A percentile compares a stretch with the other conserved stretches of the same genome.
These are phyloP conservation scores for Tachystola acroxantha DNA, from an alignment of 2,888 invertebrate species.

Conservation along the genomic window DNA sequence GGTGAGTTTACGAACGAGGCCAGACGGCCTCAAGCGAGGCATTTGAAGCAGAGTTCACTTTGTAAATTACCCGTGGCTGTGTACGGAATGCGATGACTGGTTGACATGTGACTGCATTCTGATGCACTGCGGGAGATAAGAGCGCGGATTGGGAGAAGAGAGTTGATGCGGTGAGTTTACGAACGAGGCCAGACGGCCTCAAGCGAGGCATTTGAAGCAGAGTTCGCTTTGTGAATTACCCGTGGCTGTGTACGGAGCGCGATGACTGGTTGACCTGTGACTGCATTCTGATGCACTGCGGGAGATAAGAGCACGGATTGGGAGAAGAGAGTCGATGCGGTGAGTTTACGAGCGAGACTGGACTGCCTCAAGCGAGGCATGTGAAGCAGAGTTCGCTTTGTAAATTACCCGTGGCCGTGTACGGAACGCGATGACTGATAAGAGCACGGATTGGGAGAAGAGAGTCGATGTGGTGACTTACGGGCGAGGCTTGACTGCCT, in stretches of 20 bases:
- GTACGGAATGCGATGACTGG: slow-evolving; percentile 90
- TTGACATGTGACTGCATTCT: slow-evolving; percentile 87
- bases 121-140: slow-evolving; percentile 85
- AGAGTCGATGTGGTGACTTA: slow-evolving; percentile 90
- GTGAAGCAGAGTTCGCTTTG: slow-evolving; percentile 91
- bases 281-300: slow-evolving; percentile 83
- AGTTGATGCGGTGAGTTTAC: slow-evolving; percentile 87
- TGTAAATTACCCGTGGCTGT: slow-evolving; percentile 89
- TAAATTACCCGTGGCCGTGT: slow-evolving; percentile 89
- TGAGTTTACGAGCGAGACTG: slow-evolving; percentile 83
- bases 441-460: slow-evolving; percentile 95
- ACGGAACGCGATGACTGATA: slow-evolving; percentile 89
- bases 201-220: slow-evolving; percentile 90
- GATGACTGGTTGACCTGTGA: slow-evolving; percentile 91
- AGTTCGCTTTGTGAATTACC: slow-evolving; percentile 91
- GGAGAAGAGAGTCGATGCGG: slow-evolving; percentile 96
- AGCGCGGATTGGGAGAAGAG: slow-evolving; percentile 96
- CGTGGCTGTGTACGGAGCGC: slow-evolving; percentile 88
- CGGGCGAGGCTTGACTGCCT: slow-evolving; percentile 88
- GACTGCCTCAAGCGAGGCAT: slow-evolving; percentile 93
- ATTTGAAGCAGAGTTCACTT: slow-evolving; percentile 91
- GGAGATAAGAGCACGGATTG: slow-evolving; percentile 92
- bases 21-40: slow-evolving; percentile 92
- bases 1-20: slow-evolving; percentile 82
- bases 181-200: slow-evolving; percentile 90